Evolutionary conservation across 1,140 invertebrate genomes (phyloP).

Genomic region (Thaumetopoea pityocampa): DNA sequence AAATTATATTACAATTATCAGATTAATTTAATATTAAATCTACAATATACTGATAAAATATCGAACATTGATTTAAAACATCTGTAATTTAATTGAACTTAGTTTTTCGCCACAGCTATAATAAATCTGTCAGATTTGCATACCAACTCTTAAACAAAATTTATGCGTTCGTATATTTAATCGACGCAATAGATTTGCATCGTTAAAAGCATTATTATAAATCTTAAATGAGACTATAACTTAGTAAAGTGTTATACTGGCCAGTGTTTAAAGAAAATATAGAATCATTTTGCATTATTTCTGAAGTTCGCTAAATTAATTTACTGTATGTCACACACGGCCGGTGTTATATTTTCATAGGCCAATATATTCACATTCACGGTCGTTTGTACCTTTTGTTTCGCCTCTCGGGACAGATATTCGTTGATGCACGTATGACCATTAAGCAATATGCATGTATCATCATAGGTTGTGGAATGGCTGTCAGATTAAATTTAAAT

Average conservation of each 20-base stretch:
- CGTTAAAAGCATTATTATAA: not conserved
- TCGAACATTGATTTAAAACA: no score
- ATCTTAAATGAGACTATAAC: not conserved
- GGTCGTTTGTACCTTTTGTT: conserved; percentile 65
- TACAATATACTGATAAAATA: no score
- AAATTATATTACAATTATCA: no score
- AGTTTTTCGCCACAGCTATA: no score
- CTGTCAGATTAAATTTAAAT: conserved; percentile 1
- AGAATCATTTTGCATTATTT: no score
- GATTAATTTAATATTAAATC: no score
- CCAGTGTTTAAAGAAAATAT: no score
- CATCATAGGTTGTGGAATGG: conserved; percentile 49
- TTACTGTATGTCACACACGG: conserved; percentile 18
- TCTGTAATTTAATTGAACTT: no score
- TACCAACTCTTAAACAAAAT: no score
- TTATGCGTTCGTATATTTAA: no score
- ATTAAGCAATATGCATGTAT: conserved; percentile 48
- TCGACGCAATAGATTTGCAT: no score
- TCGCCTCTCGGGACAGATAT: conserved; percentile 34
- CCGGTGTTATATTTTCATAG: conserved; percentile 38
- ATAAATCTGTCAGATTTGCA: no score
- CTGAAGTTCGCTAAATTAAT: conserved; percentile 5
- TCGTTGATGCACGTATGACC: conserved; percentile 46
- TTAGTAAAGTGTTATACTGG: not conserved
- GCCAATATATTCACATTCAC: conserved; percentile 43